Percentiles rank a stretch among this genome's conserved stretches.
Evolutionary conservation across 2,113 vertebrate genomes (phyloP).

Genomic region (Rhegmatorhina hoffmannsi): DNA sequence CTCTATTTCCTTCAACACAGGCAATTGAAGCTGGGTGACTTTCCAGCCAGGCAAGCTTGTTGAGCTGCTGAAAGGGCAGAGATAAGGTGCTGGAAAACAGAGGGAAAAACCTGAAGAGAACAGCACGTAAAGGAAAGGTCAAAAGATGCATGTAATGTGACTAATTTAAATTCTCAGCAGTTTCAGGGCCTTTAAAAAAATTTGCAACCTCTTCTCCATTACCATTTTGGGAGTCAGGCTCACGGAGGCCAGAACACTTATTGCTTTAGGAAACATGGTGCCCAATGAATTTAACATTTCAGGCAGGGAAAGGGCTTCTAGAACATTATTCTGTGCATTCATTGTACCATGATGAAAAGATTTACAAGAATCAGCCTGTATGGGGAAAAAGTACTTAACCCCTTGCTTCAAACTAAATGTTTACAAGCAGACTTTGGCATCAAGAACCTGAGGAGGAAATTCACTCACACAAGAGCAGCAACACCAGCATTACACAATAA

Average conservation of each 20-base stretch:
- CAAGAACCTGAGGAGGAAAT: background rate
- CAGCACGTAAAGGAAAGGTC: background rate
- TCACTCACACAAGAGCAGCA: background rate
- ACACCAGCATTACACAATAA: background rate
- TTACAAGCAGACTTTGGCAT: background rate
- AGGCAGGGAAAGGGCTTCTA: background rate
- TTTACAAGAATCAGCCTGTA: background rate
- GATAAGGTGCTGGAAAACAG: background rate
- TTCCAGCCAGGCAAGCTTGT: background rate
- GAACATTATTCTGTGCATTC: background rate
- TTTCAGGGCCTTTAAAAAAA: background rate
- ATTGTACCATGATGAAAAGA: background rate
- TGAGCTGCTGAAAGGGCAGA: background rate
- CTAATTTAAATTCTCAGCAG: conserved; percentile 9
- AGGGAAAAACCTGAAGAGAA: background rate
- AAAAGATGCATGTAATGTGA: background rate
- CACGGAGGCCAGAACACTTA: background rate
- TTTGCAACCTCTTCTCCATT: background rate
- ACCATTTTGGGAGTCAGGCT: background rate
- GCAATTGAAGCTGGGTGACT: background rate
- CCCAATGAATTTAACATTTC: background rate
- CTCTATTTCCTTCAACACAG: background rate
- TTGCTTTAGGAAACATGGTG: background rate
- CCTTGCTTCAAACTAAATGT: background rate
- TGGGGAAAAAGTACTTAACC: background rate